Base-by-base conservation (phyloP, 2,888 invertebrate species). In the Xylocampa areola region DNA sequence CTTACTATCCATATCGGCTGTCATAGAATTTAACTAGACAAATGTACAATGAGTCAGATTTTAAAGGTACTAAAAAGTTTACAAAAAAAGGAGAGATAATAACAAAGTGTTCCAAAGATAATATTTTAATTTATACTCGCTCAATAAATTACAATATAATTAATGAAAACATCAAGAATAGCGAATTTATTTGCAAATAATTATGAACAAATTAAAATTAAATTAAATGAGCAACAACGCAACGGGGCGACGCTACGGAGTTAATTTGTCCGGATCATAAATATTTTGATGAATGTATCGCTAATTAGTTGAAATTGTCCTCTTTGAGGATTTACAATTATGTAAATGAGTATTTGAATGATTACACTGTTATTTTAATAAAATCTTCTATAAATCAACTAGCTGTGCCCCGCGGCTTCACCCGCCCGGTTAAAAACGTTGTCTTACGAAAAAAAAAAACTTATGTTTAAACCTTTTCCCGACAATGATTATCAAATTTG, bases 191-290 rank as follows among this genome's bases (percentile, higher is more conserved):
- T 62, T 50, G 30, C 21, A 30, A 27, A 39, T 53, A 63, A 62
- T 70, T 63, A 67, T 43, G 25, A 67, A 59, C 40, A 53, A 59
- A 62, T 62, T 65, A 69, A 68, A 68, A 64, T 47, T 39, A 44
- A 68, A 55, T 63, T 36, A 50, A 58, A 30, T 32, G 35, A 39
- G 44, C 62, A 41, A 33, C 39, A 52, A 32, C 35, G 44, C 62
- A 41, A 33, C 39, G 54, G 49, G 37, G 39, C 25, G 37, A 47
- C 25, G n/a, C n/a, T n/a, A n/a, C n/a, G n/a, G 40, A 53, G 17
- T 29, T 67, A 55, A 58, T 60, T 70, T 49, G 39, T 35, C 11
- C 35, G 23, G 27, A 45, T 55, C 40, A 55, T 70, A 48, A 67
- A 67, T 67, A 53, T 59, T 53, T 44, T 30, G 43, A 55, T 50